Evolutionary conservation across 2,113 vertebrate species (phyloP).

Genomic region (Typhlomys cinereus): DNA sequence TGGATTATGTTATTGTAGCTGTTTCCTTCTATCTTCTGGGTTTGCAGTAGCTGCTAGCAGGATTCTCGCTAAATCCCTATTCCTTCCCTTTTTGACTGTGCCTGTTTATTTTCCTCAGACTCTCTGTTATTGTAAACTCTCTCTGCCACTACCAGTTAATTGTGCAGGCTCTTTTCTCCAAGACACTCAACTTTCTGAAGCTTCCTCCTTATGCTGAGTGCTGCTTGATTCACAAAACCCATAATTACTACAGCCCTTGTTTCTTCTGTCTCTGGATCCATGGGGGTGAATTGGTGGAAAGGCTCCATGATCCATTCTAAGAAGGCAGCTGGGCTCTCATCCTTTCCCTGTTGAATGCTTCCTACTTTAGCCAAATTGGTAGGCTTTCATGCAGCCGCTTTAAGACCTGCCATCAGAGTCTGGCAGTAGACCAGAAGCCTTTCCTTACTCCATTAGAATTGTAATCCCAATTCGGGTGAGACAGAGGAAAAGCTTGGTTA

Average conservation of each 20-base stretch:
- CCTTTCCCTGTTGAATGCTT: no score
- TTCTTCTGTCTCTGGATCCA: neutral
- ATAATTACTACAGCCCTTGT: neutral
- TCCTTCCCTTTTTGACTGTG: no score
- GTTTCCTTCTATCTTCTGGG: neutral
- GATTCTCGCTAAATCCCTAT: neutral
- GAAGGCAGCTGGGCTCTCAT: no score
- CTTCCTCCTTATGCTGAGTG: neutral
- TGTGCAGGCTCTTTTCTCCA: neutral
- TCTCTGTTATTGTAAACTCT: neutral
- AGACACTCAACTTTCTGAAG: neutral
- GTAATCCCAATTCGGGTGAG: neutral
- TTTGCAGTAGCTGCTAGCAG: neutral
- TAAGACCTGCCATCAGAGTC: no score
- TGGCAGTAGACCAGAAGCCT: neutral
- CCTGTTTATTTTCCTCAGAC: neutral
- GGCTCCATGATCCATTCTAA: neutral
- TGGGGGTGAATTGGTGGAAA: neutral
- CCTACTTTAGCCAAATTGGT: no score
- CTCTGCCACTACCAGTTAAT: neutral
- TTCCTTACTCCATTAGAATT: neutral
- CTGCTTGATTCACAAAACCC: neutral
- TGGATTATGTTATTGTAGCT: no score
- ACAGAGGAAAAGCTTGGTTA: neutral
- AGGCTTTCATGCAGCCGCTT: no score